phyloP scores from a whole-genome alignment of 37 sponge, comb jelly and placozoan species.

The Petrosia ficiformis region DNA sequence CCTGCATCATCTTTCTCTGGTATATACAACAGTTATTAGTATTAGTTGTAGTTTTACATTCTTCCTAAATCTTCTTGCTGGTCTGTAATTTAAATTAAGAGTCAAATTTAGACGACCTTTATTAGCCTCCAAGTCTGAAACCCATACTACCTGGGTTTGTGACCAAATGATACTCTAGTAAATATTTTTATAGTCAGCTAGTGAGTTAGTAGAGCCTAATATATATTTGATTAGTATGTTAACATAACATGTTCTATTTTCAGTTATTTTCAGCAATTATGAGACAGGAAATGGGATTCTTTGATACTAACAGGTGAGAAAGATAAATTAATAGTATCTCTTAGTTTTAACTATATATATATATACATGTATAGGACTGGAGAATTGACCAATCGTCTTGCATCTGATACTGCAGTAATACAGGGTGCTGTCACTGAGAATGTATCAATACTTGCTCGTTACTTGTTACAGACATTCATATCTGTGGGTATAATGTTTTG shows the following conservation, averaged over 20 bases:
- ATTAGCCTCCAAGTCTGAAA: no score
- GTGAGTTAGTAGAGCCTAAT: no score
- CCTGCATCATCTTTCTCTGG: not conserved
- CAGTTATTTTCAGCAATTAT: constrained; percentile 75
- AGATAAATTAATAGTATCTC: not conserved
- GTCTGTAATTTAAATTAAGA: no score
- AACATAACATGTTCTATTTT: constrained; percentile 7
- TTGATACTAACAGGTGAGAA: constrained; percentile 74
- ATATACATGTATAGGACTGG: constrained; percentile 43
- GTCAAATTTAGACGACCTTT: no score
- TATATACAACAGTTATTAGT: no score
- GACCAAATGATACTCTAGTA: no score
- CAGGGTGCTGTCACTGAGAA: constrained; percentile 80
- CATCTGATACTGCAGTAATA: constrained; percentile 80
- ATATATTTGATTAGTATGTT: not conserved
- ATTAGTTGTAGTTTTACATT: no score
- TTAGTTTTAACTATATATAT: not conserved
- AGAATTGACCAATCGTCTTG: constrained; percentile 74
- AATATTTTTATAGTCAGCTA: no score
- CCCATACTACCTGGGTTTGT: no score
- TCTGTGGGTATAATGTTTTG: constrained; percentile 77
- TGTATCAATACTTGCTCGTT: constrained; percentile 71
- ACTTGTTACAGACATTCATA: constrained; percentile 59
- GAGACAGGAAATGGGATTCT: constrained; percentile 83
- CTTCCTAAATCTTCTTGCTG: no score